A percentile compares a stretch with the other conserved stretches of the same genome.
Conservation (phyloP, 2,113 vertebrate genomes). For the Dasyurus viverrinus region DNA sequence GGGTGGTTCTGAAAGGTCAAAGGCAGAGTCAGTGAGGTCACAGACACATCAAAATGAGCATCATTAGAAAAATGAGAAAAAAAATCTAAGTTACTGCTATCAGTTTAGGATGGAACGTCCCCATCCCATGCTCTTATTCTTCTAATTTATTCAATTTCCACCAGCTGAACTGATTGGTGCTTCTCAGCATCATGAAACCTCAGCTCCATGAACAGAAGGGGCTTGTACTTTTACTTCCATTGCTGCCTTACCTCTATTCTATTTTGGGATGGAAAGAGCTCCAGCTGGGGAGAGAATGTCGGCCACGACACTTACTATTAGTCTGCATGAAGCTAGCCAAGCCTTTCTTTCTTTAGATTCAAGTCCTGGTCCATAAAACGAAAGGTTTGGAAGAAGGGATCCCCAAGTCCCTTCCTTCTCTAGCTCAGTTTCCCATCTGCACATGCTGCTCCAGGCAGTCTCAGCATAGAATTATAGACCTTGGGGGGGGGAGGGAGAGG, state of each 20-base stretch:
- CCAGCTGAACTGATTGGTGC: not conserved
- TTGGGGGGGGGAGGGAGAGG: accelerated
- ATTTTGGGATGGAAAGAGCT: not conserved
- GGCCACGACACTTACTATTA: not conserved
- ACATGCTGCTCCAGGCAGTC: not conserved
- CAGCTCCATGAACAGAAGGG: not conserved
- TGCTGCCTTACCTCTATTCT: not conserved
- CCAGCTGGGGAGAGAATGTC: not conserved
- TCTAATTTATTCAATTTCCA: not conserved
- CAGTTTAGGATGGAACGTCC: not conserved
- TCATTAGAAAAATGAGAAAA: constrained; percentile 27
- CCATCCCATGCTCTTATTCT: not conserved
- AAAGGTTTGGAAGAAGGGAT: not conserved
- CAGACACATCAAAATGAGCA: constrained; percentile 25
- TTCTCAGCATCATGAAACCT: not conserved
- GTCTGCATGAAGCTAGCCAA: not conserved
- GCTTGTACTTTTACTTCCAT: not conserved
- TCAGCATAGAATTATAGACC: not conserved
- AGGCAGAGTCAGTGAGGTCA: constrained; percentile 72
- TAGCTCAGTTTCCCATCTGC: not conserved
- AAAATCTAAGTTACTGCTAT: constrained; percentile 4
- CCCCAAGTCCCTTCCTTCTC: not conserved
- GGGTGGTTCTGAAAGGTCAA: constrained; percentile 92
- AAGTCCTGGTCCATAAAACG: not conserved
- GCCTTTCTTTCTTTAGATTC: not conserved